These are phyloP conservation scores for Eupristina koningsbergeri DNA, from an alignment of 1,140 invertebrate genomes.

Conservation along the genomic window DNA sequence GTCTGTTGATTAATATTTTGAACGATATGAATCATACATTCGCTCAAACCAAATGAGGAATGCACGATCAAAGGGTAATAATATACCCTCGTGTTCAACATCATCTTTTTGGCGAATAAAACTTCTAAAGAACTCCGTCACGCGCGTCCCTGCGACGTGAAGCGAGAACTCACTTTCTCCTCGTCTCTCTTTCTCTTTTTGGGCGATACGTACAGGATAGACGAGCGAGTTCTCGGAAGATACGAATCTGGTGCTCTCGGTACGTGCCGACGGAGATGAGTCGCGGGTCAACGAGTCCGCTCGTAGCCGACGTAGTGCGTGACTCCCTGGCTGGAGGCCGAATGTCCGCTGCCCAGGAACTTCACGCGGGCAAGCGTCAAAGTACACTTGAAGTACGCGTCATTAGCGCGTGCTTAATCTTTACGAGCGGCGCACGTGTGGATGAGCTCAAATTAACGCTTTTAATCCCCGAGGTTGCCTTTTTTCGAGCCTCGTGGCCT, in stretches of 20 bases:
- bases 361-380: slow-evolving; percentile 31
- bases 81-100: neutral
- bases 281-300: slow-evolving; percentile 14
- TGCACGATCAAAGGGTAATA: slow-evolving; percentile 9
- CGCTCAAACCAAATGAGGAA: neutral
- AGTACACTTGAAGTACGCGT: neutral
- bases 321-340: neutral
- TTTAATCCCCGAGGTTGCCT: too few relatives aligned
- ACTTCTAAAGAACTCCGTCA: slow-evolving; percentile 5
- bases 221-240: slow-evolving; percentile 30
- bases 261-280: slow-evolving; percentile 12
- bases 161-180: neutral
- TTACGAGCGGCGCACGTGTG: neutral
- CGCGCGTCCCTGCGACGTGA: slow-evolving; percentile 4
- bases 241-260: slow-evolving; percentile 24
- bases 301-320: neutral
- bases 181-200: neutral
- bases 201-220: neutral
- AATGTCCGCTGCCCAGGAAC: neutral
- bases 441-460: neutral
- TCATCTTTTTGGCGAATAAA: neutral
- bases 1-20: neutral
- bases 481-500: too few relatives aligned
- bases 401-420: slow-evolving; percentile 5
- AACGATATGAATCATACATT: neutral